phyloP scores from a whole-genome alignment of 2,888 invertebrate genomes.

The Labia minor region DNA sequence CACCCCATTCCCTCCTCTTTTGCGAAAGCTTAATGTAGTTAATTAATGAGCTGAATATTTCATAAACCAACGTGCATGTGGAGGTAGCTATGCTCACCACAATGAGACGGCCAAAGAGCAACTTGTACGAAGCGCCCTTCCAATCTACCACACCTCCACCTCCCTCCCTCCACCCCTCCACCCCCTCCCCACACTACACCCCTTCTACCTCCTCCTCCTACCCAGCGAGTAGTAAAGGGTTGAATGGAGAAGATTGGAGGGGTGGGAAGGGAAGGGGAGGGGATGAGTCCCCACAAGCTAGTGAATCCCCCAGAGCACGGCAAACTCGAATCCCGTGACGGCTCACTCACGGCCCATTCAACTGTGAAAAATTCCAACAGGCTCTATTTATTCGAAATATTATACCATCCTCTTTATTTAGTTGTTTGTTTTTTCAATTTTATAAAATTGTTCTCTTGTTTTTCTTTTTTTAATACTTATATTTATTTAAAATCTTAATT shows the following conservation, averaged over 20 bases:
- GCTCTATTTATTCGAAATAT: neutral
- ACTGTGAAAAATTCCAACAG: neutral
- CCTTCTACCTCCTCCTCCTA: no score
- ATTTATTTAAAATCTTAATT: no score
- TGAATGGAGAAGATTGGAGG: neutral
- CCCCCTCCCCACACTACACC: no score
- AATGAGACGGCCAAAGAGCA: conserved; percentile 13
- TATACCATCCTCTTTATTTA: no score
- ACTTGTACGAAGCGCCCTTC: neutral
- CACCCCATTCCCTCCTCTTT: neutral
- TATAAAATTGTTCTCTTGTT: no score
- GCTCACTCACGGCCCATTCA: neutral
- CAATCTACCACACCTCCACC: no score
- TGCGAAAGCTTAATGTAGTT: neutral
- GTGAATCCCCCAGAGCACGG: neutral
- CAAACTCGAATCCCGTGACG: conserved; percentile 7
- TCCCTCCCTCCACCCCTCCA: no score
- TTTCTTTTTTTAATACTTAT: no score
- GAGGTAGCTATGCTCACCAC: neutral
- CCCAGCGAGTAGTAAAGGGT: no score
- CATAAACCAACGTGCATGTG: neutral
- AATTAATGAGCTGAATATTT: conserved; percentile 13
- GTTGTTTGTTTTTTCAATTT: no score
- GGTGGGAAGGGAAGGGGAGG: neutral
- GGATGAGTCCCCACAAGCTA: neutral